Conservation (phyloP, 2,888 invertebrate genomes). For the Xanthorhoe spadicearia region DNA sequence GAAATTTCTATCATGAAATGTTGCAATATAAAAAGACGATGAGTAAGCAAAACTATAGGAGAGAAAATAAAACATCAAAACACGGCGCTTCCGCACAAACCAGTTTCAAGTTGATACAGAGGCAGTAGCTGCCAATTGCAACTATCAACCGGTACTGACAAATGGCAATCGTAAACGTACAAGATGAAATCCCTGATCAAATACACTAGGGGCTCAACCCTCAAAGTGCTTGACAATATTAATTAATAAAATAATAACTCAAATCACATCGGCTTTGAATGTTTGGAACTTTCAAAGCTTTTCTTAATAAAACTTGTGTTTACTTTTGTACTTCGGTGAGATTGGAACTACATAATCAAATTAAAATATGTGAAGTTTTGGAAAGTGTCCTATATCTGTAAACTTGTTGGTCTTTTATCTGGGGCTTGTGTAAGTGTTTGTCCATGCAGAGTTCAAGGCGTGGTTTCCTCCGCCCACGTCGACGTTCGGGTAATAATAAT, state of each 20-base stretch:
- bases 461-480: conserved; percentile 43
- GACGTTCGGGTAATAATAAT: conserved; percentile 42
- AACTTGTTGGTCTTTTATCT: conserved; percentile 5
- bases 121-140: conserved; percentile 30
- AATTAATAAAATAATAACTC: no score
- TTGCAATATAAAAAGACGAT: conserved; percentile 21
- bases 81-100: conserved; percentile 33
- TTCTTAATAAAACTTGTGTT: no score
- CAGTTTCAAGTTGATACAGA: conserved; percentile 34
- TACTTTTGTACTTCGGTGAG: no score
- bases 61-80: conserved; percentile 35
- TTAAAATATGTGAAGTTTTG: neutral
- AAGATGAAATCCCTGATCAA: neutral
- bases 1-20: conserved; percentile 2
- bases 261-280: no score
- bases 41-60: conserved; percentile 27
- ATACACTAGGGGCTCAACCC: neutral
- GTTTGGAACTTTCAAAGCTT: no score
- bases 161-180: conserved; percentile 21
- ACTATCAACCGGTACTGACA: conserved; percentile 10
- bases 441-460: conserved; percentile 33
- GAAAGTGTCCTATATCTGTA: neutral
- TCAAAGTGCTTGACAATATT: neutral
- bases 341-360: no score
- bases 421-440: conserved; percentile 17